phyloP scores from a whole-genome alignment of 2,113 vertebrate species.

The Hystrix brachyura region DNA sequence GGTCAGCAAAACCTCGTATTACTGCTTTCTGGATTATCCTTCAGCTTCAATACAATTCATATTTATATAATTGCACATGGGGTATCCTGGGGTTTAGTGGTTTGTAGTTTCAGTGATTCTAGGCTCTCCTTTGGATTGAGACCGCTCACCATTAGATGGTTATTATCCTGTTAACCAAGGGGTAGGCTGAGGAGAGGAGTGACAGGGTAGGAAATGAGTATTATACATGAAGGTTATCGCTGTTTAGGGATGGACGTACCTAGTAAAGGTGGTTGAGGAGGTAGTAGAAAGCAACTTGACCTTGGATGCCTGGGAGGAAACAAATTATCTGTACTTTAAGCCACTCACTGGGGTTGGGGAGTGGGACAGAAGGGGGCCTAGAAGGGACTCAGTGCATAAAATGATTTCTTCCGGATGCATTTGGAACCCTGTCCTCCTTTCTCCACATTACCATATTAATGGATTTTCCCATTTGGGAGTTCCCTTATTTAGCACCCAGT shows the following conservation, averaged over 20 bases:
- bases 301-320: neutral
- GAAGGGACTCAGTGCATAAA: neutral
- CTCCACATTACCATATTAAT: neutral
- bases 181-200: too few relatives aligned
- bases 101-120: neutral
- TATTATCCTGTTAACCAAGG: neutral
- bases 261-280: neutral
- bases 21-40: neutral
- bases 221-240: neutral
- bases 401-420: neutral
- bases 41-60: neutral
- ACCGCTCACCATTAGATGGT: neutral
- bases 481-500: fast-evolving
- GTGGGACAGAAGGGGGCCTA: neutral
- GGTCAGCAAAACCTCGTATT: neutral
- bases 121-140: too few relatives aligned
- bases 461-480: neutral
- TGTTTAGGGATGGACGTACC: neutral
- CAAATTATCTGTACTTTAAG: neutral
- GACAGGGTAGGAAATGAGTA: too few relatives aligned
- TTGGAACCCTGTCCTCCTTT: neutral
- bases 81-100: neutral
- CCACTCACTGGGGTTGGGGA: fast-evolving
- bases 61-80: neutral
- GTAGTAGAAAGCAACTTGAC: neutral